These are phyloP conservation scores for Sialia sialis DNA, from an alignment of 2,113 vertebrate species.

Conservation along the genomic window DNA sequence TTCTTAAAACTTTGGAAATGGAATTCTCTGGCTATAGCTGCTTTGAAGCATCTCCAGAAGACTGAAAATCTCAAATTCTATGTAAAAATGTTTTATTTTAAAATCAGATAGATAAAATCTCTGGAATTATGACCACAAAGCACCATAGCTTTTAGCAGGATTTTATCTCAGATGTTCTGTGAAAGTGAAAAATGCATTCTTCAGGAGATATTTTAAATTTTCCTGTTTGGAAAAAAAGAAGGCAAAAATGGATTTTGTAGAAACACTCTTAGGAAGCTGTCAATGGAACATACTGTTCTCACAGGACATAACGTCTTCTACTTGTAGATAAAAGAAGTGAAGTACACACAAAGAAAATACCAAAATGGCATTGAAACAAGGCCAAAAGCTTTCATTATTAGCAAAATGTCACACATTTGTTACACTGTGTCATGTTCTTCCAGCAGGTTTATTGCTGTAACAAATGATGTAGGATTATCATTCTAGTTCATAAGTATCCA, in stretches of 20 bases:
- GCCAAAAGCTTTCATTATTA: constrained; percentile 23
- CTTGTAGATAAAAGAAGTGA: constrained; percentile 11
- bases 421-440: not conserved
- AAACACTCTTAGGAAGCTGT: not conserved
- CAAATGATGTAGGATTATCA: not conserved
- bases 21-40: not conserved
- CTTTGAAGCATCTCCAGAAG: not conserved
- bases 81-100: not conserved
- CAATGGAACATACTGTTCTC: not conserved
- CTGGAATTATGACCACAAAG: not conserved
- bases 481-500: not conserved
- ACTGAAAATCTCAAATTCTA: not conserved
- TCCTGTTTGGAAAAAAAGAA: not conserved
- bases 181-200: not conserved
- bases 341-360: not conserved
- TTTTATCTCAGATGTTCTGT: not conserved
- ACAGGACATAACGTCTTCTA: not conserved
- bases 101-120: not conserved
- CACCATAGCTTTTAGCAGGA: not conserved
- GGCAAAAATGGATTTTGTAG: not conserved
- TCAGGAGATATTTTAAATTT: not conserved
- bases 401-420: not conserved
- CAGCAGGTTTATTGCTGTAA: not conserved
- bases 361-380: constrained; percentile 34
- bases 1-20: not conserved